A percentile compares a stretch with the other conserved stretches of the same genome.
phyloP scores from a whole-genome alignment of 2,797 vertebrate genomes.

The Podarcis siculus region DNA sequence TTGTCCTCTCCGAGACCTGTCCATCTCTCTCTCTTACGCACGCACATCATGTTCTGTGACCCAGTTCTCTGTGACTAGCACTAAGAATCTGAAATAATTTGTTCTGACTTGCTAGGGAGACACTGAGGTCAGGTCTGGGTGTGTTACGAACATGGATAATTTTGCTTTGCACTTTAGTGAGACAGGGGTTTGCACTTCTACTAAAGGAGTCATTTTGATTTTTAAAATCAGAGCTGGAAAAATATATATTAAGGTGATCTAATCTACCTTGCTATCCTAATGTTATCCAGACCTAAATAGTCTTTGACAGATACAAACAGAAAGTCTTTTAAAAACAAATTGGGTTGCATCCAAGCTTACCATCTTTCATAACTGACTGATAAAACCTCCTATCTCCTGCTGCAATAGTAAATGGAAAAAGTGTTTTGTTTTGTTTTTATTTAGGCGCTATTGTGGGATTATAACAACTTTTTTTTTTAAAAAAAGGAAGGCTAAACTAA shows the following conservation, averaged over 20 bases:
- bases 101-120: neutral
- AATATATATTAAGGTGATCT: neutral
- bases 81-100: constrained; percentile 9
- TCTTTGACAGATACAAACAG: neutral
- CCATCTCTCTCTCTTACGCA: neutral
- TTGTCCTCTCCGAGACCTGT: neutral
- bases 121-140: neutral
- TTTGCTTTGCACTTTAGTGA: neutral
- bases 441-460: no score
- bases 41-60: neutral
- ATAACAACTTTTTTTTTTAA: no score
- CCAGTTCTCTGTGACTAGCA: neutral
- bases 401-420: neutral
- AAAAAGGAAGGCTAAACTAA: neutral
- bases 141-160: neutral
- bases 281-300: neutral
- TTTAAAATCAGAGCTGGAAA: neutral
- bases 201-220: no score
- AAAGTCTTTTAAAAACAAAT: no score
- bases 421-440: no score
- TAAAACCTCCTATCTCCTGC: neutral
- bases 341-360: neutral
- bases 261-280: neutral
- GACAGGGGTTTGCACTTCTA: neutral
- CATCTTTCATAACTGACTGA: neutral